Percentiles rank a stretch among this genome's conserved stretches.
Evolutionary conservation across 2,797 vertebrate species (phyloP).

Genomic region (Phrynocephalus vlangalii): DNA sequence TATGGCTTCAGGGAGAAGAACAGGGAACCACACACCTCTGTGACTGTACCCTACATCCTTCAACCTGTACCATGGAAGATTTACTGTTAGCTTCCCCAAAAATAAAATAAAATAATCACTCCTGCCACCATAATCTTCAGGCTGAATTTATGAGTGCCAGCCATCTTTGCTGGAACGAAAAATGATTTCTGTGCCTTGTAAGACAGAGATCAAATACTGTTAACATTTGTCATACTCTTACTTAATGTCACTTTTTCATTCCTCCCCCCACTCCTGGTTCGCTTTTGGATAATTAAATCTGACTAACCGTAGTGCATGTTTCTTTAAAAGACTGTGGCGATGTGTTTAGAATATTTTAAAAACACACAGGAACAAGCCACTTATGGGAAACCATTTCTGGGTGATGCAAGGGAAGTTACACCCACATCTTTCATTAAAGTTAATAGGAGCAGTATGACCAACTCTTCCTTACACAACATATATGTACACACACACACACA

Average conservation of each 20-base stretch:
- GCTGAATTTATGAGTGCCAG: not conserved
- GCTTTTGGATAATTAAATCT: conserved; percentile 63
- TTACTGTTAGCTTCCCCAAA: no score
- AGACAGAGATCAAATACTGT: not conserved
- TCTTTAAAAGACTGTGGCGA: conserved; percentile 45
- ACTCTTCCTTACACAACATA: conserved; percentile 43
- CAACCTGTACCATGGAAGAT: no score
- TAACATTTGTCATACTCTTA: not conserved
- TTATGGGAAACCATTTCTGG: conserved; percentile 60
- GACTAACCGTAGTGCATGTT: conserved; percentile 25
- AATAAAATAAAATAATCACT: no score
- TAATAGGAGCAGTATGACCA: conserved; percentile 68
- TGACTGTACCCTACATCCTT: no score
- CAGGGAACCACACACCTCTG: no score
- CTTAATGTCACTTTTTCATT: not conserved
- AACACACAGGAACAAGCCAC: conserved; percentile 57
- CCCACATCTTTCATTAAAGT: conserved; percentile 64
- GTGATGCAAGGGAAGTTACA: conserved; percentile 62
- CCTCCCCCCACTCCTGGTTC: conserved; percentile 17
- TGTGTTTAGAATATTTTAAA: conserved; percentile 46
- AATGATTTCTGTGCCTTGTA: not conserved
- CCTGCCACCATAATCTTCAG: not conserved
- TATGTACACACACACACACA: conserved; percentile 50
- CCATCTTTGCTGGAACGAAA: not conserved
- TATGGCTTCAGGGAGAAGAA: no score